Percentiles rank a stretch among this genome's conserved stretches.
Conservation (phyloP, 2,888 invertebrate species). For the Gnatocerus cornutus region DNA sequence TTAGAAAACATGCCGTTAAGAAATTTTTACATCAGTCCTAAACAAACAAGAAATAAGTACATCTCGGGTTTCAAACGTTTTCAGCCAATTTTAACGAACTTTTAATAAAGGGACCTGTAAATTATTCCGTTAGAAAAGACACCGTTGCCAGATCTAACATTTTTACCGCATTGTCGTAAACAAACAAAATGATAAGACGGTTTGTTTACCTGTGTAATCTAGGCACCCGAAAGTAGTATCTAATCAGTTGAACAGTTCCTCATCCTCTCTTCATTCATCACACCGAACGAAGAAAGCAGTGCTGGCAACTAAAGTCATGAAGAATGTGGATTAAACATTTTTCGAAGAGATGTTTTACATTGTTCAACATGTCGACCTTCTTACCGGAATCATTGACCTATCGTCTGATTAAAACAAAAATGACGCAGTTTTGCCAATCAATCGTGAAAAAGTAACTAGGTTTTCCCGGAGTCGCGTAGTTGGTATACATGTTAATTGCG, state of each 20-base stretch:
- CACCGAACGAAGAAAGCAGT: constrained; percentile 4
- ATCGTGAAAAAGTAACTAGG: not conserved
- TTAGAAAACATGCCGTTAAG: too few species aligned
- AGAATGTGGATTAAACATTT: constrained; percentile 8
- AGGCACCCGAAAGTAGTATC: constrained; percentile 37
- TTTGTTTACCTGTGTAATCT: constrained; percentile 45
- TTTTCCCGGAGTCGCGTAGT: constrained; percentile 9
- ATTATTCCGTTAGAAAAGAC: constrained; percentile 25
- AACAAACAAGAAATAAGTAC: too few species aligned
- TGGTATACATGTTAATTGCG: constrained; percentile 11
- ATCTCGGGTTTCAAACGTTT: too few species aligned
- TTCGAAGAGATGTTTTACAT: constrained; percentile 10
- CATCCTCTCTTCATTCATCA: not conserved
- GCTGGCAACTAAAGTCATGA: not conserved
- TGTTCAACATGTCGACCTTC: constrained; percentile 30
- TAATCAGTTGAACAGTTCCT: constrained; percentile 39
- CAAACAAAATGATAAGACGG: constrained; percentile 38
- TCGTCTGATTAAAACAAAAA: constrained; percentile 13
- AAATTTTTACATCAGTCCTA: too few species aligned
- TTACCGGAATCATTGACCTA: constrained; percentile 23
- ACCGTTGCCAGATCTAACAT: constrained; percentile 26
- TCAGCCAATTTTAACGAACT: too few species aligned
- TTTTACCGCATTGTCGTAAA: constrained; percentile 27
- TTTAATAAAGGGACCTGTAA: too few species aligned
- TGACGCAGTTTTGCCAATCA: not conserved